Evolutionary conservation across 2,113 vertebrate genomes (phyloP), one percentile per base, ranked within the genome.

Genomic region (Alectura lathami): DNA sequence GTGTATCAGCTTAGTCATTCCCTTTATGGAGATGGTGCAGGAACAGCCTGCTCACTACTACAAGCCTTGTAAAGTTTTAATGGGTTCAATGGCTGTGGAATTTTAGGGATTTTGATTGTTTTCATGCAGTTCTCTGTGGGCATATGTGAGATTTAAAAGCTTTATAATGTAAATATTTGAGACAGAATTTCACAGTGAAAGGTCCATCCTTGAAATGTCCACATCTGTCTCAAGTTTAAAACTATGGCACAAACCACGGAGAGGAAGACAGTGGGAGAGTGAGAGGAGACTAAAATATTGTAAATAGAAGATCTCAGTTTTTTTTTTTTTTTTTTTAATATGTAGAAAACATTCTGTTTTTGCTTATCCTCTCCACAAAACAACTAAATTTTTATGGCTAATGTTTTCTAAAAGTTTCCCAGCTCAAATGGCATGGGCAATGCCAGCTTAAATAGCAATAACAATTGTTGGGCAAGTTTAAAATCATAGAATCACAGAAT

Each of bases 31-130:
- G 45, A 26, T 32, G 10, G 3, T 74, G 14, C 42, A 63, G 34
- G 26, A 83, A 21, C 29, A 76, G 6, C 36, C 48, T 82, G 17
- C 66, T 43, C 40, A 64, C 68, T 36, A 14, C 29, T 43, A 42
- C 24, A 79, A 79, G 21, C 36, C 59, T 64, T 90, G 23, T 62
- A 40, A 83, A 74, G 29, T 21, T 90, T 83, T 62, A 43, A 36
- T 18, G 15, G 57, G 15, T 79, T 68, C 36, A 59, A 6, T 60
- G 34, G 74, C 5, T 43, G 47, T 0, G 0, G 57, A 76, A 69
- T 83, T 83, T 80, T 36, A 56, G 64, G 24, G 15, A 70, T 78
- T 93, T 93, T 89, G 21, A 26, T 26, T 81, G n/a, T 72, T 42
- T 6, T 87, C 66, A 75, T 9, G 1, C 24, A 42, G 7, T 22